Percentiles rank a stretch among this genome's conserved stretches.
phyloP scores from a whole-genome alignment of 2,888 invertebrate species.

The Catocala fraxini region DNA sequence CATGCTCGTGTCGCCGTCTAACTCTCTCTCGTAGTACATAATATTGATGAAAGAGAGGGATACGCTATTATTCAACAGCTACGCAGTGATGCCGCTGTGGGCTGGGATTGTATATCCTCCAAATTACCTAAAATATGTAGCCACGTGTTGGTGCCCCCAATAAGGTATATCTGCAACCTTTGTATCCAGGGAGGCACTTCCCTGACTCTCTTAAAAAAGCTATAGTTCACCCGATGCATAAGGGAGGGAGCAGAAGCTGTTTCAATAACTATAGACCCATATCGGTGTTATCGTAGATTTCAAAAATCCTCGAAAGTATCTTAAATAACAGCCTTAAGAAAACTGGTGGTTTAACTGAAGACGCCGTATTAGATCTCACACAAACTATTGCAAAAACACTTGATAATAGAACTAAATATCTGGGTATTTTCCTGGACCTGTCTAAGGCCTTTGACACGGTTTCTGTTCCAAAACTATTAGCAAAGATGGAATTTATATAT shows the following conservation, averaged over 20 bases:
- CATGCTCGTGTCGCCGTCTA: neutral
- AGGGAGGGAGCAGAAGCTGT: neutral
- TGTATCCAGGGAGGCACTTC: neutral
- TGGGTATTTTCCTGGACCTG: too few relatives aligned
- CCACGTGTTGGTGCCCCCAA: neutral
- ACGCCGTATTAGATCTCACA: too few relatives aligned
- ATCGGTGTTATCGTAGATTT: too few relatives aligned
- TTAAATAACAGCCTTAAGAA: too few relatives aligned
- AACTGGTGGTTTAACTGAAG: too few relatives aligned
- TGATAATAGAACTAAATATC: too few relatives aligned
- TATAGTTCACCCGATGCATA: neutral
- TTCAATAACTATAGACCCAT: too few relatives aligned
- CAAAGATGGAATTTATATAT: too few relatives aligned
- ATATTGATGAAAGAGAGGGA: neutral
- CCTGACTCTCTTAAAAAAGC: neutral
- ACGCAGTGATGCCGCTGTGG: neutral
- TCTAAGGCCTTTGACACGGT: too few relatives aligned
- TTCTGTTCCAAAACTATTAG: too few relatives aligned
- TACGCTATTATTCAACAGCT: neutral
- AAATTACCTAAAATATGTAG: neutral
- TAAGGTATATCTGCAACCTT: neutral
- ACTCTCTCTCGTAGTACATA: neutral
- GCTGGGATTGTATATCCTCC: neutral
- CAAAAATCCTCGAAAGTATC: too few relatives aligned
- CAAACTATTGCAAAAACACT: too few relatives aligned